phyloP scores from a whole-genome alignment of 2,113 vertebrate species.

The Aplodontia rufa region DNA sequence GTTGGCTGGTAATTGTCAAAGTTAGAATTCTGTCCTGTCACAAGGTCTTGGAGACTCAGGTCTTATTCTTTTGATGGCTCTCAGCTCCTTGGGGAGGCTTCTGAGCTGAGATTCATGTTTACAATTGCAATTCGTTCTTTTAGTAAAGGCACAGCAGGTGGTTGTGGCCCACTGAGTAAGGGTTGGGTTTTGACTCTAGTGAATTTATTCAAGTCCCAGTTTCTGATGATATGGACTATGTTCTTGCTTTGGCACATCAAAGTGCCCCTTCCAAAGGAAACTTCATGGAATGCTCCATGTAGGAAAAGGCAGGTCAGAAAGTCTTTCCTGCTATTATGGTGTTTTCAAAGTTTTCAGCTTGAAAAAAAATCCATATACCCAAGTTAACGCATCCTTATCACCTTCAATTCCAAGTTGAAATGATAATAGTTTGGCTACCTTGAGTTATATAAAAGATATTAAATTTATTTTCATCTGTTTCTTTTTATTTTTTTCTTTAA shows the following conservation, averaged over 20 bases:
- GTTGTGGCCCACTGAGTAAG: not conserved
- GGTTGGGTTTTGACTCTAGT: not conserved
- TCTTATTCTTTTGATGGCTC: not conserved
- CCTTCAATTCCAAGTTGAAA: not conserved
- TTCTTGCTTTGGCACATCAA: not conserved
- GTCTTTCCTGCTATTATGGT: not conserved
- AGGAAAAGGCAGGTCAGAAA: not conserved
- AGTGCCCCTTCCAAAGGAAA: no score
- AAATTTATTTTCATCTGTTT: not conserved
- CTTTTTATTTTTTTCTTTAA: no score
- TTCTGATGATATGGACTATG: not conserved
- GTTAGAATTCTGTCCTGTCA: not conserved
- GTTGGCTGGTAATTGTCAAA: not conserved
- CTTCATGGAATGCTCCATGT: not conserved
- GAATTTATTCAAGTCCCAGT: not conserved
- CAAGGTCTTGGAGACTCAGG: not conserved
- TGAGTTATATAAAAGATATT: not conserved
- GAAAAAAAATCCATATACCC: not conserved
- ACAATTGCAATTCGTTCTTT: not conserved
- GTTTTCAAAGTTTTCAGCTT: not conserved
- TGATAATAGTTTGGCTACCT: not conserved
- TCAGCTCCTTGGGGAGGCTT: not conserved
- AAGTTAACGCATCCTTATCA: not conserved
- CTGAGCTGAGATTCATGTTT: not conserved
- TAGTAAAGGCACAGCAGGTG: not conserved